phyloP scores from a whole-genome alignment of 1,140 invertebrate species.

The Micrasema longulum region DNA sequence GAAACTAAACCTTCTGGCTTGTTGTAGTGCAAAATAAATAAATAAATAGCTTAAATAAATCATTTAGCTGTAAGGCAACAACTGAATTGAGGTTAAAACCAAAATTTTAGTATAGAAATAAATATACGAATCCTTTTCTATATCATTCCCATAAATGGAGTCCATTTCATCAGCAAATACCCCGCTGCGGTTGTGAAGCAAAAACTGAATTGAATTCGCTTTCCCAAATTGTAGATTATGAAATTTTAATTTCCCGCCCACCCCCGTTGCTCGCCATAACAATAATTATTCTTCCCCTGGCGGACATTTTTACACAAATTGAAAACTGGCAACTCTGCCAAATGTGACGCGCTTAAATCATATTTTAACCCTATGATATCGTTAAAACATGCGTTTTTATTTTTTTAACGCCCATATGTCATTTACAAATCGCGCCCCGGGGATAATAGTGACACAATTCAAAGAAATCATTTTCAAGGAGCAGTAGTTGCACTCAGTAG shows the following conservation, averaged over 20 bases:
- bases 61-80: too few relatives aligned
- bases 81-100: too few relatives aligned
- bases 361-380: neutral
- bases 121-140: too few relatives aligned
- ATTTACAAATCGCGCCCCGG: too few relatives aligned
- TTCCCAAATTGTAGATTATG: slow-evolving; percentile 46
- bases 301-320: slow-evolving; percentile 24
- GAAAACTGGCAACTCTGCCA: slow-evolving; percentile 28
- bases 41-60: too few relatives aligned
- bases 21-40: too few relatives aligned
- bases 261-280: slow-evolving; percentile 38
- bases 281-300: slow-evolving; percentile 46
- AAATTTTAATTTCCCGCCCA: slow-evolving; percentile 50
- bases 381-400: neutral
- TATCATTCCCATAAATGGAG: too few relatives aligned
- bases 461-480: neutral
- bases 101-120: too few relatives aligned
- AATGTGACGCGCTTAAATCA: slow-evolving; percentile 22
- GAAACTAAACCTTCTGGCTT: too few relatives aligned
- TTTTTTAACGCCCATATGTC: too few relatives aligned
- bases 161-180: neutral
- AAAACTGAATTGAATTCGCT: slow-evolving; percentile 45
- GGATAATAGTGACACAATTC: too few relatives aligned
- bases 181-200: slow-evolving; percentile 4
- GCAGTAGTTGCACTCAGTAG: too few relatives aligned